phyloP scores from a whole-genome alignment of 2,113 vertebrate species.

The Bufo bufo region DNA sequence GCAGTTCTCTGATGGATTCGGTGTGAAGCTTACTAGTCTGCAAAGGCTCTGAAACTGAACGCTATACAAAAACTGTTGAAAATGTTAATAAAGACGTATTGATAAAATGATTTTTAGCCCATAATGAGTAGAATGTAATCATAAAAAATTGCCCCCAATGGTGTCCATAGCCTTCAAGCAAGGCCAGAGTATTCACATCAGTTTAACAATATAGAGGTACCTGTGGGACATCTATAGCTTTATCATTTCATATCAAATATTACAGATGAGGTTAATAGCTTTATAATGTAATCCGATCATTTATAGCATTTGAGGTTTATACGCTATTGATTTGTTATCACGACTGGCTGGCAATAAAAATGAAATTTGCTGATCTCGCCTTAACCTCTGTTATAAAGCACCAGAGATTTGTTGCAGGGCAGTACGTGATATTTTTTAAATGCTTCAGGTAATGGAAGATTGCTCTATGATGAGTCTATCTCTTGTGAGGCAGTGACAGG shows the following conservation, averaged over 20 bases:
- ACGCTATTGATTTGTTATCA: slow-evolving; percentile 38
- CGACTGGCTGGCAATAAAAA: neutral
- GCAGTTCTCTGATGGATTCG: too few relatives aligned
- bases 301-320: slow-evolving; percentile 30
- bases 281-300: slow-evolving; percentile 2
- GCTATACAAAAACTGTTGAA: too few relatives aligned
- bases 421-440: neutral
- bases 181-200: too few relatives aligned
- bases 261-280: neutral
- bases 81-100: too few relatives aligned
- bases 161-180: too few relatives aligned
- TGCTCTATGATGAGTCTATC: neutral
- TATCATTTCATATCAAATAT: neutral
- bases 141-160: too few relatives aligned
- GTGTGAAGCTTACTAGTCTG: too few relatives aligned
- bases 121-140: too few relatives aligned
- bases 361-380: slow-evolving; percentile 13
- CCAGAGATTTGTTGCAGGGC: neutral
- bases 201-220: too few relatives aligned
- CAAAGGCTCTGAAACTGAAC: too few relatives aligned
- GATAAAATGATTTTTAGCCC: too few relatives aligned
- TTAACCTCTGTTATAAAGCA: slow-evolving; percentile 33
- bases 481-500: too few relatives aligned
- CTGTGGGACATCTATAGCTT: neutral
- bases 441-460: neutral